Evolutionary conservation across 2,888 invertebrate genomes (phyloP), one percentile per base, ranked within the genome.

Genomic region (Lithodes maja): DNA sequence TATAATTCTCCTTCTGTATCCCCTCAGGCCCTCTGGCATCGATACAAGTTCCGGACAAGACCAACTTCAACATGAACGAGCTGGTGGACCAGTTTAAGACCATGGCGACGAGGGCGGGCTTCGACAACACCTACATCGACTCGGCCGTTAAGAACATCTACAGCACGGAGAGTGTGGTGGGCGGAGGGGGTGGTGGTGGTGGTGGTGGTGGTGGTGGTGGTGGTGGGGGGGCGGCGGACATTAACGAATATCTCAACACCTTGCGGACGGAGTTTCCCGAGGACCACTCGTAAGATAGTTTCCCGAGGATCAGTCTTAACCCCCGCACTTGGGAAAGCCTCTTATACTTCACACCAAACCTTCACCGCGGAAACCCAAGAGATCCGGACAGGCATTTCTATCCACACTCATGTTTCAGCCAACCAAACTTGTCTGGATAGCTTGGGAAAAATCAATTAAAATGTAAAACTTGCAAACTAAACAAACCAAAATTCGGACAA

Each of bases 111-210:
- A 81, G 85, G 53, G 91, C 91, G 3, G 91, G 91, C 50, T 91
- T 91, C 80, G 91, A 90, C 82, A 91, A 91, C 78, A 90, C 89
- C 17, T 91, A 90, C 80, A 91, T 91, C 71, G 91, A 90, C 71
- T 81, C 89, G 15, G 91, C 91, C 2, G 91, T 91, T 33, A 90
- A 90, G 83, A 90, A 91, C 69, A 90, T 91, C 54, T 91, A 86
- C 71, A 90, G 86, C 78, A 83, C 86, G 7, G 87, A 91, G 55
- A 90, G 89, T n/a, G 87, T 87, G 71, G 83, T 74, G n/a, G 50
- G 54, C n/a, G 85, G 80, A 2, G 88, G 81, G 1, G 17, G 12
- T 1, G 71, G 71, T n/a, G 71, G 71, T n/a, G 15, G 49, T 50
- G 33, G 33, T 33, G 33, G 33, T n/a, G 33, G 33, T 33, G 33